phyloP scores from a whole-genome alignment of 2,797 vertebrate genomes.

The Halcyon leucocephala region DNA sequence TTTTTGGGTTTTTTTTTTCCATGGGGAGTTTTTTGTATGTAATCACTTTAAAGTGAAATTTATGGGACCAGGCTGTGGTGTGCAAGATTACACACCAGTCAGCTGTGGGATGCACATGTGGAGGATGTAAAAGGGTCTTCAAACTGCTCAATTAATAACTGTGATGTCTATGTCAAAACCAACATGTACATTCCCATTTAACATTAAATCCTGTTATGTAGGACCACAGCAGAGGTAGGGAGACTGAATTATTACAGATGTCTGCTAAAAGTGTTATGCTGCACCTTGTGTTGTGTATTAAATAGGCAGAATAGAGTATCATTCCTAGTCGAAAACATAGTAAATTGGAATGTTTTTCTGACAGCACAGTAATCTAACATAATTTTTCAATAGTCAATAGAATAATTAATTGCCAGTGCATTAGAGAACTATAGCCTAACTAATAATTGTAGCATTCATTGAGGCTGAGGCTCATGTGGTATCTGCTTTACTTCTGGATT shows the following conservation, averaged over 20 bases:
- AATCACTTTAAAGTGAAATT: not conserved
- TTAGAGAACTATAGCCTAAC: not conserved
- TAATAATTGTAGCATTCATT: not conserved
- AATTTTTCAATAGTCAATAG: not conserved
- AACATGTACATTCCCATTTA: not conserved
- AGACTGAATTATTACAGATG: not conserved
- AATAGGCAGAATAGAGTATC: not conserved
- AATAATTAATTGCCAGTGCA: not conserved
- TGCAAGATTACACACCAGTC: not conserved
- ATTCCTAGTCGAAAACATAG: not conserved
- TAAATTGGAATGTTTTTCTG: not conserved
- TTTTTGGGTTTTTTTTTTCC: not conserved
- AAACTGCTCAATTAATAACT: not conserved
- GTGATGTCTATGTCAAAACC: not conserved
- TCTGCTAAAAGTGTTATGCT: not conserved
- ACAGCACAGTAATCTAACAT: not conserved
- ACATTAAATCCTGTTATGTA: not conserved
- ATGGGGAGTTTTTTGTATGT: not conserved
- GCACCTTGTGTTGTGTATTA: not conserved
- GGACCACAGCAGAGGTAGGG: not conserved
- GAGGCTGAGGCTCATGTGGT: not conserved
- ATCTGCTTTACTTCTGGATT: not conserved
- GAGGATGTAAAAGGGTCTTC: not conserved
- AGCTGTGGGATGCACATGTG: too few species aligned
- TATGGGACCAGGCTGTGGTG: not conserved